Percentiles rank a stretch among this genome's conserved stretches.
phyloP scores from a whole-genome alignment of 2,888 invertebrate genomes.

The Platerodrilus igneus region DNA sequence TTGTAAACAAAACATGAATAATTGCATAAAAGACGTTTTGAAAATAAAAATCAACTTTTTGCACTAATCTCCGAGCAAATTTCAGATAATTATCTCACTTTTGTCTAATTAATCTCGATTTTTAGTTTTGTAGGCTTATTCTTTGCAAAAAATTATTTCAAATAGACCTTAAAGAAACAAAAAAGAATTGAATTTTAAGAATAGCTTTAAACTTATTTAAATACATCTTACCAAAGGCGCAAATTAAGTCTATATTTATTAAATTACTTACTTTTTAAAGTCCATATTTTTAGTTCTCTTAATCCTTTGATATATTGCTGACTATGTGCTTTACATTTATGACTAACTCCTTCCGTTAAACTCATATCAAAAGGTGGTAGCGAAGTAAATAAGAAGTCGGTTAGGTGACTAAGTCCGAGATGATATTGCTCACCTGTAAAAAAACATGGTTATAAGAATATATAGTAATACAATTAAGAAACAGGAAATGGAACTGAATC shows the following conservation, averaged over 20 bases:
- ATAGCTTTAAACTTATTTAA: neutral
- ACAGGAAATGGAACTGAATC: no score
- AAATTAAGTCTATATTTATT: no score
- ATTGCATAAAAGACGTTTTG: no score
- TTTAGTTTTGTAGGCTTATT: no score
- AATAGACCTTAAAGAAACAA: no score
- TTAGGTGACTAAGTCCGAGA: slow-evolving; percentile 34
- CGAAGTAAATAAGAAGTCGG: slow-evolving; percentile 34
- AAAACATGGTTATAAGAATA: neutral
- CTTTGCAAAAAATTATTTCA: no score
- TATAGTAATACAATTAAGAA: no score
- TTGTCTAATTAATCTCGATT: no score
- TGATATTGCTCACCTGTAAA: slow-evolving; percentile 40
- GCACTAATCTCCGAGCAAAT: no score
- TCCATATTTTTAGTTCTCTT: slow-evolving; percentile 43
- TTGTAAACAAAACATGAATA: no score
- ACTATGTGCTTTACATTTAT: slow-evolving; percentile 40
- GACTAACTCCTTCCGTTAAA: slow-evolving; percentile 36
- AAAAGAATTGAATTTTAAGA: neutral
- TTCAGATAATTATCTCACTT: no score
- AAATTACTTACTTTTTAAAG: slow-evolving; percentile 42
- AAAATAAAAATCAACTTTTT: no score
- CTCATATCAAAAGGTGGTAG: slow-evolving; percentile 37
- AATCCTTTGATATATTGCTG: slow-evolving; percentile 39
- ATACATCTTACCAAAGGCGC: neutral